A percentile compares a stretch with the other conserved stretches of the same genome.
Evolutionary conservation across 2,797 vertebrate genomes (phyloP).

Genomic region (Atherinosoma microstoma): DNA sequence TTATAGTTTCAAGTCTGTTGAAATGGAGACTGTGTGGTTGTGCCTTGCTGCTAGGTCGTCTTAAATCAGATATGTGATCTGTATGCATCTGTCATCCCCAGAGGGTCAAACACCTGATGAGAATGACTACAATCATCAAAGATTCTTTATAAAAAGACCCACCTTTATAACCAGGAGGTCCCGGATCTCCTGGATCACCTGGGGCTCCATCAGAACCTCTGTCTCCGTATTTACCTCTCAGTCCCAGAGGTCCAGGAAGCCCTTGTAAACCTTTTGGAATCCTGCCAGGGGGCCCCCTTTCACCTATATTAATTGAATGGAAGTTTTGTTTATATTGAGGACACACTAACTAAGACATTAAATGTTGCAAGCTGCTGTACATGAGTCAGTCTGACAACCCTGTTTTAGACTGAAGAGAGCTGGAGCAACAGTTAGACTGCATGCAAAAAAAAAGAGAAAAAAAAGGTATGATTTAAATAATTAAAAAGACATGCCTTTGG

Average conservation of each 20-base stretch:
- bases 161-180: constrained; percentile 65
- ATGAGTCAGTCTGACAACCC: not conserved
- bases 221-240: constrained; percentile 58
- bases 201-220: constrained; percentile 48
- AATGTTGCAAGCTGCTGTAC: not conserved
- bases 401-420: not conserved
- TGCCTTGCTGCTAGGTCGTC: no score
- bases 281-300: constrained; percentile 47
- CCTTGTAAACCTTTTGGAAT: constrained; percentile 31
- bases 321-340: not conserved
- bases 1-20: no score
- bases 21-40: no score
- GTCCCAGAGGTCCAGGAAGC: constrained; percentile 52
- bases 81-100: no score
- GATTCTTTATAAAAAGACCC: not conserved
- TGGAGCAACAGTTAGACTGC: not conserved
- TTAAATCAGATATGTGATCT: no score
- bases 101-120: not conserved
- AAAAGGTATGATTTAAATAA: not conserved
- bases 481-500: not conserved
- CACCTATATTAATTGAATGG: constrained; percentile 43
- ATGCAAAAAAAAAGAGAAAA: not conserved
- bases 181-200: constrained; percentile 55
- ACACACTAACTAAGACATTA: not conserved
- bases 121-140: not conserved